Evolutionary conservation across 2,113 vertebrate species (phyloP).

Genomic region (Lampris incognitus): DNA sequence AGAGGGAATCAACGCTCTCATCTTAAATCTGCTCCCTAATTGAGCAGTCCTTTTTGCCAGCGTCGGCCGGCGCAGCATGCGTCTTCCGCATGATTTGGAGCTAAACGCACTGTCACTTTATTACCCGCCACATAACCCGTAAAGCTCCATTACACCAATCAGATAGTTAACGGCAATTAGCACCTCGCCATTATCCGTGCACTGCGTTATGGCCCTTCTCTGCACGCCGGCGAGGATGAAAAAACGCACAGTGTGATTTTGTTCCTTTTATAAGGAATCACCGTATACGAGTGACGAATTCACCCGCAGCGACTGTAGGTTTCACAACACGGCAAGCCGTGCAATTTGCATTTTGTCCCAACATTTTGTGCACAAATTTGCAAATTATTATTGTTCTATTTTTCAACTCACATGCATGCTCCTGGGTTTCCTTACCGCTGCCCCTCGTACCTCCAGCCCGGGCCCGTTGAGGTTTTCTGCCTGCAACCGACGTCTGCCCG

Average conservation of each 20-base stretch:
- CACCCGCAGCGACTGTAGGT: not conserved
- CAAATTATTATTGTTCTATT: not conserved
- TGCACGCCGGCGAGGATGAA: conserved; percentile 29
- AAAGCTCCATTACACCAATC: conserved; percentile 86
- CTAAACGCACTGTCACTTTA: conserved; percentile 92
- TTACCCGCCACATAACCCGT: conserved; percentile 84
- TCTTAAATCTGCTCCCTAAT: conserved; percentile 84
- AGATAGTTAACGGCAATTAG: conserved; percentile 80
- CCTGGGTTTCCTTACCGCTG: not conserved
- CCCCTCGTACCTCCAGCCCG: not conserved
- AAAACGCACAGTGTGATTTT: not conserved
- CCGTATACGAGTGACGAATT: not conserved
- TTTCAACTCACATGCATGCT: not conserved
- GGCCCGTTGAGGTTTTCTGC: not conserved
- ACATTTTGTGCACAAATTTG: not conserved
- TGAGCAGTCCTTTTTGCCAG: conserved; percentile 86
- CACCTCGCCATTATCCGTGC: conserved; percentile 54
- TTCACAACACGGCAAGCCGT: too few species aligned
- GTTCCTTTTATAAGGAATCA: not conserved
- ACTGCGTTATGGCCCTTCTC: conserved; percentile 30
- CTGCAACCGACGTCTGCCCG: not conserved
- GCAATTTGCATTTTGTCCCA: too few species aligned
- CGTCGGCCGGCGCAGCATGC: conserved; percentile 82
- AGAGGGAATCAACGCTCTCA: conserved; percentile 79
- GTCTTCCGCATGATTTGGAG: conserved; percentile 90